Evolutionary conservation across 2,113 vertebrate species (phyloP).

Genomic region (Phoxinus phoxinus): DNA sequence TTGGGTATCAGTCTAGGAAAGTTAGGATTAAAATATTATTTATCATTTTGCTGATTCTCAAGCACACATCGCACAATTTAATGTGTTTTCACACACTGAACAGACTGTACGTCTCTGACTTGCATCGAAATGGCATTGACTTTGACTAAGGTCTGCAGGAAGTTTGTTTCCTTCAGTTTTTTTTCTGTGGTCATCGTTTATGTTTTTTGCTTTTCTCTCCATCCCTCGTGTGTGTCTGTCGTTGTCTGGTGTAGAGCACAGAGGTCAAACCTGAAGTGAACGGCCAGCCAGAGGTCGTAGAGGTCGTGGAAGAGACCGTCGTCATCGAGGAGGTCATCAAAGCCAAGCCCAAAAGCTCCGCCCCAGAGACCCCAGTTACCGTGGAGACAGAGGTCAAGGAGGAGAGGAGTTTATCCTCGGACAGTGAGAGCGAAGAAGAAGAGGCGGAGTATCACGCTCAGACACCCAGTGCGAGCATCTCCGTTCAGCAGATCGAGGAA

Average conservation of each 20-base stretch:
- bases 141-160: conserved; percentile 2
- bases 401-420: conserved; percentile 83
- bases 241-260: conserved; percentile 82
- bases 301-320: conserved; percentile 86
- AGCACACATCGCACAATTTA: background rate
- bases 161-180: conserved; percentile 30
- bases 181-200: conserved; percentile 74
- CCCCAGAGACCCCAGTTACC: background rate
- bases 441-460: conserved; percentile 92
- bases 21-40: no score
- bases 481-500: conserved; percentile 81
- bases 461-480: conserved; percentile 62
- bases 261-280: conserved; percentile 84
- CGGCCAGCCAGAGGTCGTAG: conserved; percentile 86
- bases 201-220: conserved; percentile 76
- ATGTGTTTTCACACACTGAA: background rate
- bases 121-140: background rate
- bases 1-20: no score
- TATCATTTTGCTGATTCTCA: background rate
- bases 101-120: background rate
- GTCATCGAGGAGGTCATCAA: conserved; percentile 86
- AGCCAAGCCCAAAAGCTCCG: conserved; percentile 69
- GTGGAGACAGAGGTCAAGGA: conserved; percentile 61
- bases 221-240: conserved; percentile 66
- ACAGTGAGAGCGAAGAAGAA: conserved; percentile 94